Evolutionary conservation across 2,797 vertebrate species (phyloP).

Genomic region (Smutsia temminckii): DNA sequence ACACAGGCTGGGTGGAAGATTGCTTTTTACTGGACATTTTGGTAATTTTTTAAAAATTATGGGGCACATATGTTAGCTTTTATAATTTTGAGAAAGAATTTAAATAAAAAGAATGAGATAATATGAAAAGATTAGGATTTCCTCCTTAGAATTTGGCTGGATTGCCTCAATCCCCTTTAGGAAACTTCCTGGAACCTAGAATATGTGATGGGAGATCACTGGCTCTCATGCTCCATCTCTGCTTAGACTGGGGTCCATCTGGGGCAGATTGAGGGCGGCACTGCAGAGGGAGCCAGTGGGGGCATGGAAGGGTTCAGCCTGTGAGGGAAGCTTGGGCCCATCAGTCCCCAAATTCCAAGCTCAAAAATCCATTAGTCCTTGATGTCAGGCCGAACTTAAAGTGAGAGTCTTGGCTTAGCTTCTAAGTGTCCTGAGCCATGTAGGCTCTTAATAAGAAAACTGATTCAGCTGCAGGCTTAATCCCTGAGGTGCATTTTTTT

Average conservation of each 20-base stretch:
- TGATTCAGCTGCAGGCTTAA: conserved; percentile 56
- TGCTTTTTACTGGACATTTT: neutral
- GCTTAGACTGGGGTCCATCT: neutral
- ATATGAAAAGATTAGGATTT: neutral
- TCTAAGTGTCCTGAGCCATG: neutral
- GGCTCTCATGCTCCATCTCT: too few relatives aligned
- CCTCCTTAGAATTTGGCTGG: neutral
- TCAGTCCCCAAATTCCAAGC: neutral
- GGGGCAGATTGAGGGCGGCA: neutral
- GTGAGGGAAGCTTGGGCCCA: neutral
- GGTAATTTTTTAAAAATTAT: neutral
- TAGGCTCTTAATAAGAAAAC: conserved; percentile 64
- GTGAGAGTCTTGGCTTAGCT: neutral
- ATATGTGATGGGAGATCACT: rapidly evolving
- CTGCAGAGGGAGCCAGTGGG: rapidly evolving
- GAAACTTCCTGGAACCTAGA: neutral
- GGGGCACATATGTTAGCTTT: neutral
- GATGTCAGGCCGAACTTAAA: neutral
- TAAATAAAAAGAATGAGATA: neutral
- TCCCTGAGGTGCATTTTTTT: conserved; percentile 12
- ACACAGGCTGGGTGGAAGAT: neutral
- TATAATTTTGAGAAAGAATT: conserved; percentile 1
- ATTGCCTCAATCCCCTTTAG: neutral
- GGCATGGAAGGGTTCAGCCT: rapidly evolving
- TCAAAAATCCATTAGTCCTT: neutral